These are phyloP conservation scores for Eublepharis macularius DNA, from an alignment of 2,113 vertebrate genomes.

Conservation along the genomic window DNA sequence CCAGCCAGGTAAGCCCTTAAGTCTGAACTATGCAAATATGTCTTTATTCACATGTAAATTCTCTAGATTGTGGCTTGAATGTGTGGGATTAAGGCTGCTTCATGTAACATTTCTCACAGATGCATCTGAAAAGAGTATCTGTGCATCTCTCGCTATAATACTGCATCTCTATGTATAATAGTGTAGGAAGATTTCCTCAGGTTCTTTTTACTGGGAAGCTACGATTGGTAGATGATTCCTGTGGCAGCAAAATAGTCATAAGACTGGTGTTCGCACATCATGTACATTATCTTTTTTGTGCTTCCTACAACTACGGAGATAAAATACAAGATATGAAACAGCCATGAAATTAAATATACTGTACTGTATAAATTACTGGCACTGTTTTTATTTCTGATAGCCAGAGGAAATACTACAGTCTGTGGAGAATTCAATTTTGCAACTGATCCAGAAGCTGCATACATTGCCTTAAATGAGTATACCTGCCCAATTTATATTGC, in stretches of 20 bases:
- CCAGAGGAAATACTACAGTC: constrained; percentile 75
- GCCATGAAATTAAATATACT: background rate
- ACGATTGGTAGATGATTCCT: too few species aligned
- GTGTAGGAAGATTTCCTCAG: background rate
- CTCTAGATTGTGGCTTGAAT: background rate
- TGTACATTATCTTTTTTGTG: background rate
- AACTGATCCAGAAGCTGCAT: constrained; percentile 80
- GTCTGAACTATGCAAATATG: background rate
- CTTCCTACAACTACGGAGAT: background rate
- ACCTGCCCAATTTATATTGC: constrained; percentile 78
- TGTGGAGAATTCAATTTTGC: constrained; percentile 81
- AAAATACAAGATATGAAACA: background rate
- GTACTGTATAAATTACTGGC: background rate
- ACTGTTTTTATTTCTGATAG: constrained; percentile 51
- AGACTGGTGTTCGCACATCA: background rate
- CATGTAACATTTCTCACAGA: background rate
- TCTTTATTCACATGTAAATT: background rate
- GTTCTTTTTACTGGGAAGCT: background rate
- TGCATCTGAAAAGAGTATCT: background rate
- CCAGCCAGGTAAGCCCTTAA: too few species aligned
- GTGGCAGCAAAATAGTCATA: background rate
- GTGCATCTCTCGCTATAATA: too few species aligned
- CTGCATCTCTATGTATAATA: too few species aligned
- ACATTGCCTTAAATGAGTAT: constrained; percentile 78
- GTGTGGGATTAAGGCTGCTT: background rate